Conservation (phyloP, 2,888 invertebrate genomes). For the Rhamphomyia laevipes region DNA sequence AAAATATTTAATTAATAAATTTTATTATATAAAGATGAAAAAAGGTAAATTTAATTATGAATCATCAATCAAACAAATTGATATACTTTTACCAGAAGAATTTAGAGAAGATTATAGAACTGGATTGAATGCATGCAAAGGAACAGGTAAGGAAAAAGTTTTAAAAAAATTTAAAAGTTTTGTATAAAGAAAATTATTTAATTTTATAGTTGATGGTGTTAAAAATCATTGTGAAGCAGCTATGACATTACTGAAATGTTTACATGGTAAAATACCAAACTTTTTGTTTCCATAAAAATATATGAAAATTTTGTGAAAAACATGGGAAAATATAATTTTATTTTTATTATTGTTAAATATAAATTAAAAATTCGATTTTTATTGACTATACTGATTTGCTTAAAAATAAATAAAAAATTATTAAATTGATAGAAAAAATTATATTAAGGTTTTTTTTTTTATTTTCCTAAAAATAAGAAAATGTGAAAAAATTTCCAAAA, state of each 20-base stretch:
- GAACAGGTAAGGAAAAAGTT: neutral
- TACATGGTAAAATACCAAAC: conserved; percentile 22
- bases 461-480: no score
- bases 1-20: neutral
- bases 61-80: conserved; percentile 31
- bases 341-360: no score
- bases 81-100: conserved; percentile 31
- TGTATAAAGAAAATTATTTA: neutral
- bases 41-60: conserved; percentile 34
- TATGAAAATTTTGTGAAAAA: no score
- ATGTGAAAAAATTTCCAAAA: no score
- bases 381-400: no score
- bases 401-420: no score
- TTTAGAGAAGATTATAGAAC: conserved; percentile 25
- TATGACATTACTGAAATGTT: conserved; percentile 24
- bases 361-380: no score
- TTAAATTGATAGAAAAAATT: no score
- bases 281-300: conserved; percentile 27
- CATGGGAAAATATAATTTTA: no score
- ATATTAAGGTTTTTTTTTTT: no score
- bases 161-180: no score
- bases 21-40: conserved; percentile 24
- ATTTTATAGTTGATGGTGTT: conserved; percentile 21
- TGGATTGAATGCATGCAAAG: conserved; percentile 27
- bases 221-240: conserved; percentile 34